phyloP scores from a whole-genome alignment of 2,113 vertebrate species.

The Daubentonia madagascariensis region DNA sequence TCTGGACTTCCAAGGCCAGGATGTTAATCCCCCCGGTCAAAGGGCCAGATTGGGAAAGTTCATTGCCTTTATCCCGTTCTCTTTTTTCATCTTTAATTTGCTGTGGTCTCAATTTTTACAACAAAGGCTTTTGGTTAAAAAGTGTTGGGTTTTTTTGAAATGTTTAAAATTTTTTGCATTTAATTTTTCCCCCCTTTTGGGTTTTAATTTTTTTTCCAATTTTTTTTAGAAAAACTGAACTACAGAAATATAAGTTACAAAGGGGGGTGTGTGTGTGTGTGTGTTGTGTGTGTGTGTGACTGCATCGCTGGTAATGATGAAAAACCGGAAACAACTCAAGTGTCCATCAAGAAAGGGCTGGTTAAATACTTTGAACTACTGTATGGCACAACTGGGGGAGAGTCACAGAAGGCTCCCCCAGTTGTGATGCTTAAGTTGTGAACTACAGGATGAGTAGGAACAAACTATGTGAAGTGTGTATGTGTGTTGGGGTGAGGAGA shows the following conservation, averaged over 20 bases:
- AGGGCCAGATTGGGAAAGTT: too few species aligned
- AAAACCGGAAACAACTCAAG: background rate
- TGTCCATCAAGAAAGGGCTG: background rate
- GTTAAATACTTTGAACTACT: background rate
- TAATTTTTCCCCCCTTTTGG: too few species aligned
- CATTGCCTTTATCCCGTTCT: too few species aligned
- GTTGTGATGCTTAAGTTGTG: background rate
- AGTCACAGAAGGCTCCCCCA: background rate
- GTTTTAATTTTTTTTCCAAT: too few species aligned
- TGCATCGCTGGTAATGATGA: background rate
- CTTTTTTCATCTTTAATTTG: too few species aligned
- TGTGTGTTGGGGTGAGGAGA: background rate
- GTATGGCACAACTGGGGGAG: background rate
- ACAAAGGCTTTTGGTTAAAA: too few species aligned
- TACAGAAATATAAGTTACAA: background rate
- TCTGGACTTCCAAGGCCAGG: too few species aligned
- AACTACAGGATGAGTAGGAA: background rate
- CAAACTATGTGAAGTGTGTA: background rate
- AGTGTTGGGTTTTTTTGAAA: too few species aligned
- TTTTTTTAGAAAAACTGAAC: background rate
- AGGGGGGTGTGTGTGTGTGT: background rate
- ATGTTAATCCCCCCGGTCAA: too few species aligned
- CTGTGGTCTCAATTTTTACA: too few species aligned
- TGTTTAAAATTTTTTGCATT: too few species aligned
- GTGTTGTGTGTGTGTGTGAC: background rate